A percentile compares a stretch with the other conserved stretches of the same genome.
These are phyloP conservation scores for Morus bassanus DNA, from an alignment of 2,797 vertebrate species.

Conservation along the genomic window DNA sequence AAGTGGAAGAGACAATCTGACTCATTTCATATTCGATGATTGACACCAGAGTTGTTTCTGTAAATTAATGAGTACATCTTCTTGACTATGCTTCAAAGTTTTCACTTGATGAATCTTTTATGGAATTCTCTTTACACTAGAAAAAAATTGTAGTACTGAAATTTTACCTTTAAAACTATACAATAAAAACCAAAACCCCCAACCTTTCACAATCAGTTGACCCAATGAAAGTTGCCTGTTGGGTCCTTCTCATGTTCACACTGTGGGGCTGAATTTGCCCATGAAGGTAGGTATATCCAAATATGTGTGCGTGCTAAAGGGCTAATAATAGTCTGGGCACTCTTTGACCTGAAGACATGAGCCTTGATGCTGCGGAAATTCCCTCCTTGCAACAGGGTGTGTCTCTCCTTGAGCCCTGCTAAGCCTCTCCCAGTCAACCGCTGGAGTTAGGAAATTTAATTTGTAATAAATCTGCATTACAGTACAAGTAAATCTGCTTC, in stretches of 20 bases:
- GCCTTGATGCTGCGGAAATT: background rate
- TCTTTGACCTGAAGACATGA: background rate
- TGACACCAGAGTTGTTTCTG: background rate
- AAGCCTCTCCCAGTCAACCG: conserved; percentile 10
- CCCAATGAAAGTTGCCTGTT: background rate
- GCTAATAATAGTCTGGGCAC: background rate
- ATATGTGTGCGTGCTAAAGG: fast-evolving
- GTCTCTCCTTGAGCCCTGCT: background rate
- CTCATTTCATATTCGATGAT: background rate
- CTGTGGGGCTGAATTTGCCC: background rate
- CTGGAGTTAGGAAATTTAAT: conserved; percentile 39
- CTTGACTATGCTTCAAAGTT: conserved; percentile 19
- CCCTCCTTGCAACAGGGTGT: background rate
- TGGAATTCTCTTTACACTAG: background rate
- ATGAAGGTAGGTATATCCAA: background rate
- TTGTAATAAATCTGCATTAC: conserved; percentile 67
- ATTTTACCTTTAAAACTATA: background rate
- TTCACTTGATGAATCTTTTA: conserved; percentile 39
- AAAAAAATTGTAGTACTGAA: background rate
- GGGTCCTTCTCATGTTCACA: background rate
- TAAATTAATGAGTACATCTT: conserved; percentile 18
- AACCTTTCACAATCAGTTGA: background rate
- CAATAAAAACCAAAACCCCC: fast-evolving
- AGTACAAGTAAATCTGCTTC: conserved; percentile 51
- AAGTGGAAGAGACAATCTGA: background rate